A percentile compares a stretch with the other conserved stretches of the same genome.
phyloP scores from a whole-genome alignment of 1,140 invertebrate species.

The Heliconius melpomene region DNA sequence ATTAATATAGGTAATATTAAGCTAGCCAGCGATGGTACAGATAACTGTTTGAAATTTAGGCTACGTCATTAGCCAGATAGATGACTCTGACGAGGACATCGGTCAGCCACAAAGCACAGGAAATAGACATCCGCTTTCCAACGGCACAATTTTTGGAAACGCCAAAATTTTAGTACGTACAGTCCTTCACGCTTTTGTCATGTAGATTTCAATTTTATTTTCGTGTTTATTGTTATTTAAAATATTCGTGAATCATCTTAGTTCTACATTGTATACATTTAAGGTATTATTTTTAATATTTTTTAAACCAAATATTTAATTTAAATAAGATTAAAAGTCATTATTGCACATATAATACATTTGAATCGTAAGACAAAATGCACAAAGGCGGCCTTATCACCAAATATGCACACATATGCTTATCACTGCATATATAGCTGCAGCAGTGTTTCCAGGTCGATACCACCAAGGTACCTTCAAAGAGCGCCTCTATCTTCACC shows the following conservation, averaged over 20 bases:
- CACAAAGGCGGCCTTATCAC: too few species aligned
- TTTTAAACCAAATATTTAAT: background rate
- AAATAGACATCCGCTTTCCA: slow-evolving; percentile 67
- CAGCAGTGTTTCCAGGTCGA: too few species aligned
- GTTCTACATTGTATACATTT: background rate
- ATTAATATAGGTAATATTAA: background rate
- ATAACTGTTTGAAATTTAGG: slow-evolving; percentile 70
- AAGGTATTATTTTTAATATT: background rate
- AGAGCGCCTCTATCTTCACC: too few species aligned
- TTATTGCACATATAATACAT: too few species aligned
- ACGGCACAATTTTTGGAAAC: slow-evolving; percentile 75
- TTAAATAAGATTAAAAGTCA: too few species aligned
- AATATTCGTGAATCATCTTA: background rate
- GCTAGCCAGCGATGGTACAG: slow-evolving; percentile 56
- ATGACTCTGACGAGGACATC: slow-evolving; percentile 70
- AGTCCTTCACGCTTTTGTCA: slow-evolving; percentile 66
- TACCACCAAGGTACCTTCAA: too few species aligned
- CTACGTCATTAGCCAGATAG: slow-evolving; percentile 61
- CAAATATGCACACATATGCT: too few species aligned
- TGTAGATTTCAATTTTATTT: slow-evolving; percentile 58
- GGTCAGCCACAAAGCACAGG: slow-evolving; percentile 68
- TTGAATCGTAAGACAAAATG: too few species aligned
- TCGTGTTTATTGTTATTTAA: slow-evolving; percentile 18
- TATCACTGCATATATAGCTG: too few species aligned
- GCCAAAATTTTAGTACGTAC: slow-evolving; percentile 70